Percentiles rank a stretch among this genome's conserved stretches.
These are phyloP conservation scores for Sebastes taczanowskii DNA, from an alignment of 2,797 vertebrate species.

Conservation along the genomic window DNA sequence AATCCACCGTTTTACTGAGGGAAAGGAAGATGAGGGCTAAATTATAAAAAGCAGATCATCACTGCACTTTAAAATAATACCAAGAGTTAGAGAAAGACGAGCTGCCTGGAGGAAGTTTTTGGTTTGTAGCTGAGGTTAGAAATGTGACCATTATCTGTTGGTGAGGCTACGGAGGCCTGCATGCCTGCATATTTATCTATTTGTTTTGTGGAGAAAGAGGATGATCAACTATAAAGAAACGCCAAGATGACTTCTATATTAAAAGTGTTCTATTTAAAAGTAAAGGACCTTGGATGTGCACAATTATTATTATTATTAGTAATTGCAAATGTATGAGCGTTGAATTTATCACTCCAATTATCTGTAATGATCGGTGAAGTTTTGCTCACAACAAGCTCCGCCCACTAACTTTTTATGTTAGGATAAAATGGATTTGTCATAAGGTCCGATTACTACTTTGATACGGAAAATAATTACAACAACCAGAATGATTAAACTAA, in stretches of 20 bases:
- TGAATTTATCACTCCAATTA: neutral
- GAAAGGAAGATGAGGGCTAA: constrained; percentile 74
- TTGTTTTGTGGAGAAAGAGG: neutral
- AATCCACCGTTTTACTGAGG: constrained; percentile 83
- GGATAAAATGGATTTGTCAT: neutral
- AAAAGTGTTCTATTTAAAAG: neutral
- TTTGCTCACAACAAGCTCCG: neutral
- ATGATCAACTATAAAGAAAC: neutral
- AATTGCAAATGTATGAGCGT: neutral
- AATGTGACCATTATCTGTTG: constrained; percentile 20
- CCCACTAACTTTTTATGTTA: neutral
- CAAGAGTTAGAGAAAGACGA: constrained; percentile 23
- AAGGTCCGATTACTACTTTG: neutral
- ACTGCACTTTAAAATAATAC: constrained; percentile 58
- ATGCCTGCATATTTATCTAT: neutral
- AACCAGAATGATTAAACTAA: neutral
- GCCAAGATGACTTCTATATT: neutral
- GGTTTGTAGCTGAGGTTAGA: constrained; percentile 2
- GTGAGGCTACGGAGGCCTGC: neutral
- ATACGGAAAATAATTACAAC: neutral
- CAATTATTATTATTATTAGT: neutral
- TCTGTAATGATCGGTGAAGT: neutral
- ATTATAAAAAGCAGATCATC: constrained; percentile 74
- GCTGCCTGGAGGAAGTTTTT: constrained; percentile 29
- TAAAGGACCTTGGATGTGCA: neutral